Conservation (phyloP, 2,888 invertebrate species). For the Lampropteryx suffumata region DNA sequence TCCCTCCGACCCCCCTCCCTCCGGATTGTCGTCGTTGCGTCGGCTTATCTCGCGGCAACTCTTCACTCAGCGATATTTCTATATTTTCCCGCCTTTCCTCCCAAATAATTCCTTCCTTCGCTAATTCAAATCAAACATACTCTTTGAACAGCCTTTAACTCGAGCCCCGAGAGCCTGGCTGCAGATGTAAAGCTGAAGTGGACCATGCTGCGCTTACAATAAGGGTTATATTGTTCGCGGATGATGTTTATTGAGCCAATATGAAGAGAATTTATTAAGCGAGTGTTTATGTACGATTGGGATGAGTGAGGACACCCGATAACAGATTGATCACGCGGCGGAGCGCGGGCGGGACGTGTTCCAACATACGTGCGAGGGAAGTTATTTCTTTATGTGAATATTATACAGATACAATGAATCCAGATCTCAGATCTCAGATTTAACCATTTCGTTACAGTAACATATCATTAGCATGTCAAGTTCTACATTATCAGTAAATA, state of each 20-base stretch:
- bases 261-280: conserved; percentile 12
- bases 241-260: conserved; percentile 17
- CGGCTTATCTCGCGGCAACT: conserved; percentile 2
- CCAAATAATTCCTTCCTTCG: conserved; percentile 9
- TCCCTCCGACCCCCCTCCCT: not conserved
- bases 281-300: conserved; percentile 18
- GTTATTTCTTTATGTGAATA: no score
- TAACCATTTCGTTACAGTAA: no score
- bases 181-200: not conserved
- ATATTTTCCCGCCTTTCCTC: conserved; percentile 7
- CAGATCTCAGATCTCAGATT: no score
- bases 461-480: no score
- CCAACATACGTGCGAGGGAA: no score
- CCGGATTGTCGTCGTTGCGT: not conserved
- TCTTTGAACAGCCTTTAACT: conserved; percentile 11
- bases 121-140: conserved; percentile 22
- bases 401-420: no score
- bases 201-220: not conserved
- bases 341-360: no score
- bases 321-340: conserved; percentile 13
- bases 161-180: not conserved
- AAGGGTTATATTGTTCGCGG: conserved; percentile 1
- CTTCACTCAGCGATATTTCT: conserved; percentile 1
- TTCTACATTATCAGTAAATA: no score
- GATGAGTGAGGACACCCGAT: conserved; percentile 12